phyloP scores from a whole-genome alignment of 2,797 vertebrate genomes.

The Taeniopygia guttata region DNA sequence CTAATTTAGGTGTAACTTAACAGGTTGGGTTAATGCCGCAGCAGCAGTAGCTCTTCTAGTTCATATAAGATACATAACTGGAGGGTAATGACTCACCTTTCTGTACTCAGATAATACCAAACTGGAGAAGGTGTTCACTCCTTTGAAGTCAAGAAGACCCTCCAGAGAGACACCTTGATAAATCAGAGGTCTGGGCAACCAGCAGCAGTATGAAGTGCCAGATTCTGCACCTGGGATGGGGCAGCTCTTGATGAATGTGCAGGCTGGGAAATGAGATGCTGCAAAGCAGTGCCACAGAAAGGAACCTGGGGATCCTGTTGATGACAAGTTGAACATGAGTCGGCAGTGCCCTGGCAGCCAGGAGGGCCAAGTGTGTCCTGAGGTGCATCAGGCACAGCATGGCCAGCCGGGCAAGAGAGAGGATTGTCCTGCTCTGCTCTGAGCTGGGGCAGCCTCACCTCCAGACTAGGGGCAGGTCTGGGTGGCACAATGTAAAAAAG shows the following conservation, averaged over 20 bases:
- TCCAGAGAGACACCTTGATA: not conserved
- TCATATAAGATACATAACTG: not conserved
- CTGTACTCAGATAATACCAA: not conserved
- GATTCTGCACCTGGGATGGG: not conserved
- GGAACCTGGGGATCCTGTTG: fast-evolving
- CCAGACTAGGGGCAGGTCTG: fast-evolving
- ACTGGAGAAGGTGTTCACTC: not conserved
- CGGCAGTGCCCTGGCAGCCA: not conserved
- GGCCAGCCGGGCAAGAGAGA: fast-evolving
- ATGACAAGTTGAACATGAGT: fast-evolving
- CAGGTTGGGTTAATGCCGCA: not conserved
- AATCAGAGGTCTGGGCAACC: not conserved
- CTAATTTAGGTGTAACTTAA: not conserved
- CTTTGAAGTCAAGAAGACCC: not conserved
- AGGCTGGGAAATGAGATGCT: not conserved
- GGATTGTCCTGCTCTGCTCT: fast-evolving
- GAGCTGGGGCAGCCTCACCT: fast-evolving
- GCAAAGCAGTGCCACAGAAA: not conserved
- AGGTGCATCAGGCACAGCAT: fast-evolving
- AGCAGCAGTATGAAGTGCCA: not conserved
- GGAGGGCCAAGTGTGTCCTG: fast-evolving
- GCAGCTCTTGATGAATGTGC: not conserved
- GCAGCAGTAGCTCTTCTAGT: not conserved
- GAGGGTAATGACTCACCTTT: not conserved
- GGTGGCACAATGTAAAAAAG: not conserved